Base-by-base conservation (phyloP, 2,797 vertebrate species). In the Alca torda region DNA sequence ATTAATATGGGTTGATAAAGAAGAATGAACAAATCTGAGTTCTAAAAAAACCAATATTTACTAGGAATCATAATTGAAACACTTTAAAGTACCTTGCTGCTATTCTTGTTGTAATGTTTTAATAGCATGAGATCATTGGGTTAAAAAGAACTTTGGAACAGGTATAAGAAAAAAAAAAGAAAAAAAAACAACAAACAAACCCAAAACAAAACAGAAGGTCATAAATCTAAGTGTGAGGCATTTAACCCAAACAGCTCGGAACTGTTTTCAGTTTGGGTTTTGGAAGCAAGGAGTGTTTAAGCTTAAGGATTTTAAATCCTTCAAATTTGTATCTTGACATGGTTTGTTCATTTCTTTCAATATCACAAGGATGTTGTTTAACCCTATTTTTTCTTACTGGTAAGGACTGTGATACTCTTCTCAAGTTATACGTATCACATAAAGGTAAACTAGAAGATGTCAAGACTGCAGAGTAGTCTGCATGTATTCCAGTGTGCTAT, bases 21-120 rank as follows among this genome's bases (percentile, higher is more conserved):
- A 70, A 21, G 6, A 72, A 9, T 48, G 20, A 80, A 39, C 3
- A 84, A 26, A 59, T 39, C 4, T 9, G 4, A 43, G 13, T 82
- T 76, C 10, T 60, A 18, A 43, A 89, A 61, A 18, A 4, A 0
- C 1, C 16, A n/a, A 0, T 45, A 28, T 41, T 82, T 73, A 17
- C 12, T 54, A 37, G 28, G 10, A 77, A 61, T 75, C 37, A 4
- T 31, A 61, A 69, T 9, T 57, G 57, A 75, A 79, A 61, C 56
- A 51, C 30, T 75, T 79, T 23, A n/a, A 41, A 25, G 45, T 72
- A 54, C 26, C 28, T 54, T 57, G 9, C 13, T 45, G 65, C 37
- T 84, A 1, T 50, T 95, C n/a, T 59, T 31, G 23, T 13, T 65
- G 46, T 21, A 63, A 46, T 19, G 8, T 83, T 64, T 57, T 60